Evolutionary conservation across 23 tunicate genomes (phyloP).

Genomic region (Phallusia fumigata): DNA sequence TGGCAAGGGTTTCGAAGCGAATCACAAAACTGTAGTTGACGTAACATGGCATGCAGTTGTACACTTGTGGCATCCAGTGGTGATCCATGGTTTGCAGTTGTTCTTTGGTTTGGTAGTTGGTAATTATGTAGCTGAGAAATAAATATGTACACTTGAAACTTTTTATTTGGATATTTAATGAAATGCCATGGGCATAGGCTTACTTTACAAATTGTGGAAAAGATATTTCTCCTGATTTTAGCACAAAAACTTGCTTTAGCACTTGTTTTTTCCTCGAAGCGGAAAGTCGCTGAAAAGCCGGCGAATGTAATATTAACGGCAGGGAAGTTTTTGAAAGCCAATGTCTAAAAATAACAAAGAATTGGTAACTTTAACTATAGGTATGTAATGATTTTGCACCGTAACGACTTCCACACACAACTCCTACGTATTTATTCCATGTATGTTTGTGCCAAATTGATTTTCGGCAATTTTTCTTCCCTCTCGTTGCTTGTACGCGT

Average conservation of each 20-base stretch:
- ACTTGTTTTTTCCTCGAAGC: conserved; percentile 23
- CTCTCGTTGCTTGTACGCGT: conserved; percentile 15
- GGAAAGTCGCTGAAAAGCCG: not conserved
- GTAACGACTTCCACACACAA: too few relatives aligned
- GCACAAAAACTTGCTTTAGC: conserved; percentile 5
- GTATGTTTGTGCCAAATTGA: not conserved
- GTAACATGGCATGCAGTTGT: conserved; percentile 57
- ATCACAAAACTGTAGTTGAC: conserved; percentile 71
- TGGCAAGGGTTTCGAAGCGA: conserved; percentile 49
- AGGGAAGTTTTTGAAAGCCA: not conserved
- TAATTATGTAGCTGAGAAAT: not conserved
- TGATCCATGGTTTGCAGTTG: conserved; percentile 29
- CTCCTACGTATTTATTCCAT: not conserved
- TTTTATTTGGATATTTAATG: too few relatives aligned
- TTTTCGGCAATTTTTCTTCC: conserved; percentile 37
- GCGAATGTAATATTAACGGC: not conserved
- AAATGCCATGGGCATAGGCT: not conserved
- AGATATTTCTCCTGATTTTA: conserved; percentile 46
- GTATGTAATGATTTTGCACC: too few relatives aligned
- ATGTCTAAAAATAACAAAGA: conserved; percentile 6
- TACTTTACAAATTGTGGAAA: conserved; percentile 55
- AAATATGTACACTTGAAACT: not conserved
- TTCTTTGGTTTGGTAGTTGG: conserved; percentile 5
- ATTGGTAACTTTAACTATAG: too few relatives aligned
- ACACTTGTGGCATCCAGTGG: conserved; percentile 88